Base-by-base conservation (phyloP, 2,797 vertebrate genomes). In the Gallinago solitaria region DNA sequence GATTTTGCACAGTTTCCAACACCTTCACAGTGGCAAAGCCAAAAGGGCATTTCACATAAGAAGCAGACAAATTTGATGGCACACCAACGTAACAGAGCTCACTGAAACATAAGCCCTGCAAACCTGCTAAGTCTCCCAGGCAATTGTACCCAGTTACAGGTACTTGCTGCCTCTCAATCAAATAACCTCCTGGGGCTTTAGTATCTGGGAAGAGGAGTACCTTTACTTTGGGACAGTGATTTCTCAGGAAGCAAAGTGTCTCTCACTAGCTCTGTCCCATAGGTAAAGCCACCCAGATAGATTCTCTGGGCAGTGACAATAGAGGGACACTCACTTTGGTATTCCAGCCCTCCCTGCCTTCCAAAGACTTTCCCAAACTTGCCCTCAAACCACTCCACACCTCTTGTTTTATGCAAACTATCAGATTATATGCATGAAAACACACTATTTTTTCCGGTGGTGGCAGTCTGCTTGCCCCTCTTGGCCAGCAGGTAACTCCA, bases 361-460 rank as follows among this genome's bases (percentile, higher is more conserved):
- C 8, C 47, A 23, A 47, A 47, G 47, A 8, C 39, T 67, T 10
- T 50, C 54, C 60, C 51, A 25, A 59, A 56, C 15, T 4, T 20
- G 9, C 50, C 51, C 43, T 65, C 20, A 48, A 65, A 15, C 14
- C 43, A 41, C 2, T 1, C 25, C 28, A 32, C 12, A 2, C 18
- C 27, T 61, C n/a, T 33, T 28, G 2, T 39, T 83, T 16, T 16
- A 57, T 23, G 19, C 24, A 10, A 43, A 2, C 11, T 43, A 28
- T 5, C 18, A 37, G 28, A 11, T 43, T 20, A 6, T 5, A 1
- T 9, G 5, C 21, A 8, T 32, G 7, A 6, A 45, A 12, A 32
- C 0, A 0, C 30, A 30, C 16, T 9, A 4, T 1, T 24, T 10
- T 10, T 24, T 20, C 12, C 27, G 1, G 0, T 3, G 35, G 27